These are phyloP conservation scores for Silurus lanzhouensis DNA, from an alignment of 2,797 vertebrate genomes.

Conservation along the genomic window DNA sequence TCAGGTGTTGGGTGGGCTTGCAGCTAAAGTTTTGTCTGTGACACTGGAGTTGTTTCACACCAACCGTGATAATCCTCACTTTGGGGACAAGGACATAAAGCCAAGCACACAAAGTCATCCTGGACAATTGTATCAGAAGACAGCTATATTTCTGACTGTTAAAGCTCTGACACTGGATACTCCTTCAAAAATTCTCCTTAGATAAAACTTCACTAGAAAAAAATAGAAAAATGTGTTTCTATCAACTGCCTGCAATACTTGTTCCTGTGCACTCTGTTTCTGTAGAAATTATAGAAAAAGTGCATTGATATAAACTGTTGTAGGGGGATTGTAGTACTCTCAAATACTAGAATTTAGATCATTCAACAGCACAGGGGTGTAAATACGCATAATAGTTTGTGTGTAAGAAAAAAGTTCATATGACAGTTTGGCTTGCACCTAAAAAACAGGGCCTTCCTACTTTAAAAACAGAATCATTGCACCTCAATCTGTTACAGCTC, in stretches of 20 bases:
- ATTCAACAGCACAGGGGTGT: slow-evolving; percentile 3
- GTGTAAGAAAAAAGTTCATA: slow-evolving; percentile 6
- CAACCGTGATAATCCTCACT: not conserved
- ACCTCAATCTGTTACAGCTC: slow-evolving; percentile 36
- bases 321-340: no score
- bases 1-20: not conserved
- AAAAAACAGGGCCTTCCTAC: slow-evolving; percentile 14
- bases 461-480: slow-evolving; percentile 28
- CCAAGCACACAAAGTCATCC: not conserved
- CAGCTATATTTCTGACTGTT: not conserved
- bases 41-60: not conserved
- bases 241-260: not conserved
- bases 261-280: not conserved
- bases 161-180: not conserved
- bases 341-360: not conserved
- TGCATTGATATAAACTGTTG: not conserved
- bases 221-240: not conserved
- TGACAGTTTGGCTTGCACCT: slow-evolving; percentile 19
- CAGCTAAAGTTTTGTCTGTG: not conserved
- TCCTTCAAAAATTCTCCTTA: not conserved
- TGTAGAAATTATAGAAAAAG: not conserved
- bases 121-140: not conserved
- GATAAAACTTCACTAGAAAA: not conserved
- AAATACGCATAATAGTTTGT: not conserved
- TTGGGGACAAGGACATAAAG: not conserved